These are phyloP conservation scores for Scomber japonicus DNA, from an alignment of 2,113 vertebrate genomes.

Conservation along the genomic window DNA sequence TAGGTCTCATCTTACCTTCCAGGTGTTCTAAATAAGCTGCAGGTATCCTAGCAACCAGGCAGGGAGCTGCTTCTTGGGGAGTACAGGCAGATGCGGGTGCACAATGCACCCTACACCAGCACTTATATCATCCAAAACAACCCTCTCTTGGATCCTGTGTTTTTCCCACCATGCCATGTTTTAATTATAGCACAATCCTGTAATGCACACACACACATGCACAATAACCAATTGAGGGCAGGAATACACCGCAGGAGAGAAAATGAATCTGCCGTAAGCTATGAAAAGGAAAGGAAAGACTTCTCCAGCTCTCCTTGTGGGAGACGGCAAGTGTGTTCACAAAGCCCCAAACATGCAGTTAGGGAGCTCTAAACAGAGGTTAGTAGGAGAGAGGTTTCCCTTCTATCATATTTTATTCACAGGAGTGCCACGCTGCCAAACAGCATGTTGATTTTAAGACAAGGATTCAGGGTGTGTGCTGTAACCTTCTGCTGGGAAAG, in stretches of 20 bases:
- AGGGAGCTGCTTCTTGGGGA: slow-evolving; percentile 18
- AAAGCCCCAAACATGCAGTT: slow-evolving; percentile 33
- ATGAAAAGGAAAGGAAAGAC: slow-evolving; percentile 18
- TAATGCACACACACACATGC: slow-evolving; percentile 1
- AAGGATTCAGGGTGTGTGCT: slow-evolving; percentile 64
- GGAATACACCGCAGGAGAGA: slow-evolving; percentile 35
- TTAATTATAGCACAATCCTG: slow-evolving; percentile 32
- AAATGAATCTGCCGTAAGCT: slow-evolving; percentile 12
- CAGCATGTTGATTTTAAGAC: slow-evolving; percentile 49
- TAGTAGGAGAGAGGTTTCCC: slow-evolving; percentile 42
- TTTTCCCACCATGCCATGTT: slow-evolving; percentile 31
- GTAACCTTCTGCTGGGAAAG: slow-evolving; percentile 67
- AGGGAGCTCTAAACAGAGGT: slow-evolving; percentile 43
- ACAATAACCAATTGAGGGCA: slow-evolving; percentile 19
- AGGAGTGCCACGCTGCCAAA: slow-evolving; percentile 49
- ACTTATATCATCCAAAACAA: slow-evolving; percentile 45
- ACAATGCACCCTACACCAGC: slow-evolving; percentile 17
- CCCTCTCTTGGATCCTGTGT: slow-evolving; percentile 2
- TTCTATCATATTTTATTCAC: slow-evolving; percentile 53
- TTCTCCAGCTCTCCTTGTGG: slow-evolving; percentile 36
- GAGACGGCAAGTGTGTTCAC: slow-evolving; percentile 22
- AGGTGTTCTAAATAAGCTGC: slow-evolving; percentile 69
- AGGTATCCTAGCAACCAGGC: slow-evolving; percentile 51
- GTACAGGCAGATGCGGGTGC: slow-evolving; percentile 57
- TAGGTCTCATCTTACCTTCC: slow-evolving; percentile 62